phyloP scores from a whole-genome alignment of 2,113 vertebrate genomes.

The Gambusia affinis region DNA sequence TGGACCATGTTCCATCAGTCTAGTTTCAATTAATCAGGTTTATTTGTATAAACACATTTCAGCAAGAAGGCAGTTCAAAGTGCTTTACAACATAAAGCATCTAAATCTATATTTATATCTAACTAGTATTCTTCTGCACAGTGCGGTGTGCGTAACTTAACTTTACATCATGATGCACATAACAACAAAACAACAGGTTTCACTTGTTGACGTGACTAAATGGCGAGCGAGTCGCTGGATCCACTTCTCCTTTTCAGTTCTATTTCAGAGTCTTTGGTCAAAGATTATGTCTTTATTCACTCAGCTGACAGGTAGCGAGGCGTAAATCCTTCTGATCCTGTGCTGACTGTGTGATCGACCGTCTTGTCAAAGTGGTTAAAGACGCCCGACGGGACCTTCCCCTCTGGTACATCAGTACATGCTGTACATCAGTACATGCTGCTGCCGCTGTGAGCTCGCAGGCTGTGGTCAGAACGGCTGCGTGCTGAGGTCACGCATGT shows the following conservation, averaged over 20 bases:
- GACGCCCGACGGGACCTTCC: conserved; percentile 3
- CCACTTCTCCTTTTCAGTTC: conserved; percentile 32
- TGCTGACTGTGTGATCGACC: background rate
- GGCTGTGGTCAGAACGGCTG: conserved; percentile 32
- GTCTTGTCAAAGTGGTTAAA: conserved; percentile 18
- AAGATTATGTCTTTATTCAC: background rate
- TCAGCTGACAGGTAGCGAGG: too few species aligned
- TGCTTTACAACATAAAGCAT: too few species aligned
- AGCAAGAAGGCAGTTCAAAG: too few species aligned
- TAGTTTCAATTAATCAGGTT: too few species aligned
- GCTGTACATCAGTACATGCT: too few species aligned
- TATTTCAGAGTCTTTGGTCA: background rate
- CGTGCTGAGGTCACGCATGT: conserved; percentile 5
- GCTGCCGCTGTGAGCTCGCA: background rate
- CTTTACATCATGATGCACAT: background rate
- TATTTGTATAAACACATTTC: too few species aligned
- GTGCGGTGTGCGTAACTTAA: background rate
- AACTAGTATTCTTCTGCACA: background rate
- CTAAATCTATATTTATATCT: background rate
- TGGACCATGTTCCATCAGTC: too few species aligned
- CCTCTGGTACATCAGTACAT: background rate
- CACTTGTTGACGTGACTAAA: background rate
- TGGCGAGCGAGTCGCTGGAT: conserved; percentile 1
- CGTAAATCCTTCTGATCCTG: too few species aligned
- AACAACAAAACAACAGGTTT: background rate